Evolutionary conservation across 2,888 invertebrate genomes (phyloP), one percentile per base, ranked within the genome.

Genomic region (Eupeodes luniger): DNA sequence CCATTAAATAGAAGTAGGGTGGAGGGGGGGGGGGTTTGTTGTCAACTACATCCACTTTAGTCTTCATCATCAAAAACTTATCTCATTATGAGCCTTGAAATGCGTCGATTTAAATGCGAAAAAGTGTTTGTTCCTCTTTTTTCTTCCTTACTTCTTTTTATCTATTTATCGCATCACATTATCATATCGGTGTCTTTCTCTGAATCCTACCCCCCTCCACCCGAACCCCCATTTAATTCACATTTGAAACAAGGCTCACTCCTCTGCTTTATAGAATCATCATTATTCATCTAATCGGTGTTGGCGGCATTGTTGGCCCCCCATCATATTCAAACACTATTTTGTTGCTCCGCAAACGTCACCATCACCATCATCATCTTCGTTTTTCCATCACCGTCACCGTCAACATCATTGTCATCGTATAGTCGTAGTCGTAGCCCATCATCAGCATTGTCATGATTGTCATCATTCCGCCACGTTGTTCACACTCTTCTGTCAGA

Each of bases 131-230:
- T 64, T 44, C 44, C 19, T 44, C 34, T 44, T 47, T 19, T 12
- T 66, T 19, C n/a, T 55, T 9, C 62, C 2, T 27, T 27, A 27
- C 27, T 70, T 53, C 47, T 49, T 59, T 59, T 78, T 88, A 85
- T 88, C 88, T 88, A 78, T 75, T 72, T 85, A 84, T 88, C 85
- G 85, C 85, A 85, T 85, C 85, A 66, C 85, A 88, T 85, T 88
- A 88, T 84, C 84, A 76, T 67, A 66, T 66, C 47, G 66, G 27
- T 49, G 47, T 36, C 27, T 27, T 27, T 27, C 27, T 27, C 64
- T 40, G 40, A 40, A 40, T 40, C 40, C 4, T 9, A 5, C 5
- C 27, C 67, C 62, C 10, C 10, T 12, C 49, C 53, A 27, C 34
- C 27, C 70, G 74, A 40, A 7, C 0, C 9, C 40, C 19, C 6